A percentile compares a stretch with the other conserved stretches of the same genome.
Evolutionary conservation across 2,113 vertebrate species (phyloP).

Genomic region (Pseudorectes ferrugineus): DNA sequence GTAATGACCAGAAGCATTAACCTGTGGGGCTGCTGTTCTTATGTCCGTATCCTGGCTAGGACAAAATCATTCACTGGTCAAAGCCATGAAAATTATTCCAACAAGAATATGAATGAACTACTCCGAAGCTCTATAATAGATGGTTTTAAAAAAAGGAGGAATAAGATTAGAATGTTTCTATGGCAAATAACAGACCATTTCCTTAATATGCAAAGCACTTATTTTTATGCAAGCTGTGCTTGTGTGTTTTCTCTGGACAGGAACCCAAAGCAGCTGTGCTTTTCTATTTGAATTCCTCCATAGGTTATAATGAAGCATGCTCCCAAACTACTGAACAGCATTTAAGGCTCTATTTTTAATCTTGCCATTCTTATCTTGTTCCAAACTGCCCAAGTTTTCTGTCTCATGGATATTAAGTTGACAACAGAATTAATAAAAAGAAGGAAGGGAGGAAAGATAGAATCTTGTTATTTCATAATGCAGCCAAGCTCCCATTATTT

Average conservation of each 20-base stretch:
- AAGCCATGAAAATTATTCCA: background rate
- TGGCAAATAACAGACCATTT: background rate
- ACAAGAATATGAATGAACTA: background rate
- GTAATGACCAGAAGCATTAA: background rate
- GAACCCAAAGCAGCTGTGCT: slow-evolving; percentile 45
- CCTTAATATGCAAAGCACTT: slow-evolving; percentile 26
- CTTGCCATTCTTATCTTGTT: background rate
- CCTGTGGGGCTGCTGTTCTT: background rate
- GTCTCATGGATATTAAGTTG: background rate
- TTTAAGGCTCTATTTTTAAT: slow-evolving; percentile 5
- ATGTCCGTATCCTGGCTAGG: background rate
- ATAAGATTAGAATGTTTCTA: background rate
- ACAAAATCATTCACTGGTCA: background rate
- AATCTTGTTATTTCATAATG: background rate
- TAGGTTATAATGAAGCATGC: background rate
- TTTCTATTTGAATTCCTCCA: background rate
- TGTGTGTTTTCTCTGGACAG: slow-evolving; percentile 1
- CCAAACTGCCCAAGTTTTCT: background rate
- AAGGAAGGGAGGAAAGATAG: background rate
- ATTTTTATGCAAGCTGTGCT: slow-evolving; percentile 30
- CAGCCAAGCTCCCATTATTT: background rate
- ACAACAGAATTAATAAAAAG: background rate
- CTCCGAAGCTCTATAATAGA: background rate
- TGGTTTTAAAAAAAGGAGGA: background rate
- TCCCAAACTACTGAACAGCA: background rate